Evolutionary conservation across 2,797 vertebrate species (phyloP).

Genomic region (Lagodon rhomboides): DNA sequence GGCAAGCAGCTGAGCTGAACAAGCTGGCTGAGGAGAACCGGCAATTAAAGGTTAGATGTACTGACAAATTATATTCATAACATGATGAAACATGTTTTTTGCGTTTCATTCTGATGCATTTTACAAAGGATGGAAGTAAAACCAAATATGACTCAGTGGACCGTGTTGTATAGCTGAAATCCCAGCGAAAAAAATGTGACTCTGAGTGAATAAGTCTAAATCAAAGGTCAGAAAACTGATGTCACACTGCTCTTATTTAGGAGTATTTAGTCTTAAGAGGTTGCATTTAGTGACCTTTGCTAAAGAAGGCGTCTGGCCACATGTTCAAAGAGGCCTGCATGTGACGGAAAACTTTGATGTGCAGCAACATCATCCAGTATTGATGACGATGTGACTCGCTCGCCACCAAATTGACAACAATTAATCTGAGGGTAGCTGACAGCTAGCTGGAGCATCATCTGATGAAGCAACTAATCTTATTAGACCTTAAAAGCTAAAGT

Average conservation of each 20-base stretch:
- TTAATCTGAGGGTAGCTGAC: too few relatives aligned
- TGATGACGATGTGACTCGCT: too few relatives aligned
- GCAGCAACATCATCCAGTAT: too few relatives aligned
- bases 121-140: not conserved
- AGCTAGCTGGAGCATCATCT: too few relatives aligned
- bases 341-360: too few relatives aligned
- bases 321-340: not conserved
- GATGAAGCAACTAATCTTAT: too few relatives aligned
- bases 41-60: slow-evolving; percentile 90
- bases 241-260: not conserved
- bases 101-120: not conserved
- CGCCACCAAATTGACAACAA: too few relatives aligned
- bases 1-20: slow-evolving; percentile 91
- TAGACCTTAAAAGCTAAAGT: too few relatives aligned
- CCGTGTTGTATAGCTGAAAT: not conserved
- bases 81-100: not conserved
- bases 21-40: slow-evolving; percentile 95
- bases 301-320: too few relatives aligned
- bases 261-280: too few relatives aligned
- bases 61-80: not conserved
- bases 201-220: not conserved
- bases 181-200: not conserved
- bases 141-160: not conserved
- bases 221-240: not conserved
- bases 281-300: too few relatives aligned